These are phyloP conservation scores for Notolepis coatsorum DNA, from an alignment of 2,797 vertebrate genomes.

Conservation along the genomic window DNA sequence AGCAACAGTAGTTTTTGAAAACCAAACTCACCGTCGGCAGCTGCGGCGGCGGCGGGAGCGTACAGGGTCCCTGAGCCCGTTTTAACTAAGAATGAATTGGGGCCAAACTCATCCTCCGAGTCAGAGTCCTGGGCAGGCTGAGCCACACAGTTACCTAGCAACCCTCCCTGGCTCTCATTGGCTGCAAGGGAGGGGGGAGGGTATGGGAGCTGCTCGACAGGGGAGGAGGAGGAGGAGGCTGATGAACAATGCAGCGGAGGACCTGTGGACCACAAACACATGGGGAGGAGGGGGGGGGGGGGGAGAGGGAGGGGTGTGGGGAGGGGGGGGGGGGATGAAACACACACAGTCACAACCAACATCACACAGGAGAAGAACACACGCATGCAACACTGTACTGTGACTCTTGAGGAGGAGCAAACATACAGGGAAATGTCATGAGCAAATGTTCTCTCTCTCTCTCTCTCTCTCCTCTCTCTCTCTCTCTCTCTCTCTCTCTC, in stretches of 20 bases:
- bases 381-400: constrained; percentile 59
- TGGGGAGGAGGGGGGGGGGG: constrained; percentile 37
- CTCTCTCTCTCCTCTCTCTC: not conserved
- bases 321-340: constrained; percentile 69
- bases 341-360: constrained; percentile 76
- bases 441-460: constrained; percentile 44
- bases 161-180: constrained; percentile 95
- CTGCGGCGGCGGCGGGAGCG: constrained; percentile 71
- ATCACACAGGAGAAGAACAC: constrained; percentile 61
- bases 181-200: constrained; percentile 92
- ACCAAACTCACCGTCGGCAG: constrained; percentile 90
- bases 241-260: constrained; percentile 95
- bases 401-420: constrained; percentile 67
- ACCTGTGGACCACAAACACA: constrained; percentile 95
- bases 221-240: constrained; percentile 89
- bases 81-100: constrained; percentile 98
- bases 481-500: constrained; percentile 13
- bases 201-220: constrained; percentile 92
- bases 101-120: constrained; percentile 98
- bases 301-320: constrained; percentile 59
- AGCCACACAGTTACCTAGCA: constrained; percentile 96
- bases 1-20: constrained; percentile 67
- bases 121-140: constrained; percentile 96
- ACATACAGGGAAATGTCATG: constrained; percentile 43
- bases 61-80: constrained; percentile 93